Evolutionary conservation across 2,113 vertebrate species (phyloP).

Genomic region (Oceanodroma tethys): DNA sequence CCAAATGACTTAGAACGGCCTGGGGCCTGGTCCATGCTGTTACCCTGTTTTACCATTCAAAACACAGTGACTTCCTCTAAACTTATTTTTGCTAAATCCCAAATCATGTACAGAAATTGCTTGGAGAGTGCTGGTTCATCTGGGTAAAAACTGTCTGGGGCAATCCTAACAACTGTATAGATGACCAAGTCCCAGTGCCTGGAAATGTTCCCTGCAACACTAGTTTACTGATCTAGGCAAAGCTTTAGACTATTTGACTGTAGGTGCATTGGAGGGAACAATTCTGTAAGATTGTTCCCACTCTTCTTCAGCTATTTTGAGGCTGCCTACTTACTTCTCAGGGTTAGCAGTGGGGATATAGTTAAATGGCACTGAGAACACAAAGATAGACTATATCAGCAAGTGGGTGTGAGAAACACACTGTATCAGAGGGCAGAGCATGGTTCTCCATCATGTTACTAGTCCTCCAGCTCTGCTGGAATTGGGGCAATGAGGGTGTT

Average conservation of each 20-base stretch:
- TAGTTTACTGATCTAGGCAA: not conserved
- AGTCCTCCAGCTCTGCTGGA: not conserved
- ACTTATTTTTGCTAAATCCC: not conserved
- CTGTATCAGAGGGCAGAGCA: not conserved
- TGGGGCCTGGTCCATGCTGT: not conserved
- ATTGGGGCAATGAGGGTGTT: not conserved
- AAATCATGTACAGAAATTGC: not conserved
- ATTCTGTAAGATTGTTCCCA: not conserved
- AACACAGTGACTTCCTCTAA: not conserved
- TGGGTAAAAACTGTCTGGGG: not conserved
- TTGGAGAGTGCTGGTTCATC: not conserved
- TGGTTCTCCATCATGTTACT: not conserved
- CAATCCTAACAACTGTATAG: not conserved
- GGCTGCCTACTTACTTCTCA: not conserved
- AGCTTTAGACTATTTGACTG: not conserved
- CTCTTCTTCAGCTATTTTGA: not conserved
- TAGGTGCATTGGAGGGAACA: not conserved
- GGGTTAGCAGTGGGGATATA: not conserved
- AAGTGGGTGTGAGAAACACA: not conserved
- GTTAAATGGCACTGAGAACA: not conserved
- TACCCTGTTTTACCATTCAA: not conserved
- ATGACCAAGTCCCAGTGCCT: too few relatives aligned
- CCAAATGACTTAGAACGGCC: not conserved
- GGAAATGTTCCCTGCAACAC: not conserved
- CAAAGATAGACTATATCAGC: not conserved